Percentiles rank a stretch among this genome's conserved stretches.
Evolutionary conservation across 2,797 vertebrate species (phyloP).

Genomic region (Pseudocheirus occidentalis): DNA sequence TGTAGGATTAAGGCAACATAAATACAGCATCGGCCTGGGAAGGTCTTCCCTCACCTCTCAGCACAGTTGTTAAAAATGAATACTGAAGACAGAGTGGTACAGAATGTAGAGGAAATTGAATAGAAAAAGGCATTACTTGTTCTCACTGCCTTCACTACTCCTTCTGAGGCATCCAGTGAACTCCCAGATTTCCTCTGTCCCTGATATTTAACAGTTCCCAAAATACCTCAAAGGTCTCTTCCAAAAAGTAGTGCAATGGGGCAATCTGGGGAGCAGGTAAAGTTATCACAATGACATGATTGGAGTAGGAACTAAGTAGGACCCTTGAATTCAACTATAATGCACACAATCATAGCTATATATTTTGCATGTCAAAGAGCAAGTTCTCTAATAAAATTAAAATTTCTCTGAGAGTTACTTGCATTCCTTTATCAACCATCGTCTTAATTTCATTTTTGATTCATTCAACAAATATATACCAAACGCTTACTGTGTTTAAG

Average conservation of each 20-base stretch:
- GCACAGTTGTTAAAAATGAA: conserved; percentile 20
- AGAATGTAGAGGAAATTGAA: background rate
- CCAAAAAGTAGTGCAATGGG: background rate
- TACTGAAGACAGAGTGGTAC: background rate
- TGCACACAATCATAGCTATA: background rate
- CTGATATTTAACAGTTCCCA: background rate
- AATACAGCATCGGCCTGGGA: background rate
- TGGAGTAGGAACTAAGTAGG: background rate
- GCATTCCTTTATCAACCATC: background rate
- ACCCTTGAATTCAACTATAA: background rate
- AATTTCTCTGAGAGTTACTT: background rate
- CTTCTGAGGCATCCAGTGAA: background rate
- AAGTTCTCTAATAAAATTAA: background rate
- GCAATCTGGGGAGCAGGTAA: background rate
- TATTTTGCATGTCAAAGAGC: background rate
- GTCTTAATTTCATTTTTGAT: background rate
- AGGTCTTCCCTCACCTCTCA: background rate
- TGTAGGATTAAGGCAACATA: background rate
- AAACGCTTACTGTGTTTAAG: background rate
- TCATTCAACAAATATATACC: background rate
- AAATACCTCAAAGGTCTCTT: background rate
- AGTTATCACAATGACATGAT: background rate
- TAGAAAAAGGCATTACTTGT: conserved; percentile 13
- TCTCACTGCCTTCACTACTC: background rate
- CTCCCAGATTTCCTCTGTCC: background rate